Base-by-base conservation (phyloP, 1,140 invertebrate genomes). In the Elymnias hypermnestra region DNA sequence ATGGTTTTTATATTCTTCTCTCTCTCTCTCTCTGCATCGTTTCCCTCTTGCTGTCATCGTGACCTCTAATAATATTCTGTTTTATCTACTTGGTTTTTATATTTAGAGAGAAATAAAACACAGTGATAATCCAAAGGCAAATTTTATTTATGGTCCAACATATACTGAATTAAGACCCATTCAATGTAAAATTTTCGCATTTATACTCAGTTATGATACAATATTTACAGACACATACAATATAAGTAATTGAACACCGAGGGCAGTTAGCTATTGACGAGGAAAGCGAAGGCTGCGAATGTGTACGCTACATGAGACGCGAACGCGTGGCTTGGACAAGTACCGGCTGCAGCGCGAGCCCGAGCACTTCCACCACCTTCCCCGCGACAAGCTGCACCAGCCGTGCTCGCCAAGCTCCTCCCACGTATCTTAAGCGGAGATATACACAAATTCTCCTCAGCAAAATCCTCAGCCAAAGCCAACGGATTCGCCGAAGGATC, bases 371-470 rank as follows among this genome's bases (percentile, higher is more conserved):
- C 81, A 0, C 72, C 76, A 6, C 69, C 67, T 28, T 83, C 81
- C 3, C 76, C 78, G 9, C 76, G 67, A 28, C 81, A 85, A 15
- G 89, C 79, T 19, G 92, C 91, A 10, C 92, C 87, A 53, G 93
- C 90, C 40, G 94, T 88, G 9, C 89, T 87, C 26, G 87, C 91
- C 88, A 95, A 91, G 0, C 90, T 89, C 37, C 91, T 89, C 0
- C 93, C 93, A 43, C 95, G 93, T 28, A 93, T 89, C 70, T 94
- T 93, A 49, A 94, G 84, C 18, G 93, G 93, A 5, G 94, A 95
- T 60, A 95, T 95, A 81, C 94, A 95, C 68, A 89, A 94, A 76
- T 95, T 95, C 23, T 90, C 90, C n/a, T 89, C 86, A 8, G 91
- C 88, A 63, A 95, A 95, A 15, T 92, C 90, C 8, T 89, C 88